A percentile compares a stretch with the other conserved stretches of the same genome.
phyloP scores from a whole-genome alignment of 2,797 vertebrate genomes.

The Lophius americanus region DNA sequence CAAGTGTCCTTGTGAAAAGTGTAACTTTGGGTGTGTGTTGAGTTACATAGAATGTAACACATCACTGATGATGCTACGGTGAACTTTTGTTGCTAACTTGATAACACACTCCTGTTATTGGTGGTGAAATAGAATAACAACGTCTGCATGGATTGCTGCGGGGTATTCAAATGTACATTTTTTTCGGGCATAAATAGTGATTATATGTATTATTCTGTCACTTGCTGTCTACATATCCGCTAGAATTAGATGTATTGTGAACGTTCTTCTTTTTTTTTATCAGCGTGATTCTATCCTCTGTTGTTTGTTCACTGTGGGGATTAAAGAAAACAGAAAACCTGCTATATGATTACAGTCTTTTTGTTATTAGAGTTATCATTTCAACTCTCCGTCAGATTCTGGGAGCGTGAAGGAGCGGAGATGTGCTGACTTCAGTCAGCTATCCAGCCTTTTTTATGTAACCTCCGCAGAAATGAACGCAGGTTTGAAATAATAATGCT shows the following conservation, averaged over 20 bases:
- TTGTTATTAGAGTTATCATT: slow-evolving; percentile 1
- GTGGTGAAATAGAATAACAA: slow-evolving; percentile 42
- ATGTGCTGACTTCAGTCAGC: slow-evolving; percentile 49
- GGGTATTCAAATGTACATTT: slow-evolving; percentile 55
- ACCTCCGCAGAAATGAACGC: slow-evolving; percentile 45
- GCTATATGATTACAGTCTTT: slow-evolving; percentile 35
- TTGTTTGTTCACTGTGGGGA: slow-evolving; percentile 54
- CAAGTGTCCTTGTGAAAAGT: slow-evolving; percentile 77
- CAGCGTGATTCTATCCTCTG: slow-evolving; percentile 48
- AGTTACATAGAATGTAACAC: slow-evolving; percentile 66
- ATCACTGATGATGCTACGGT: slow-evolving; percentile 37
- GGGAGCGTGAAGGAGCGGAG: slow-evolving; percentile 16
- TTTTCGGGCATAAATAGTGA: slow-evolving; percentile 29
- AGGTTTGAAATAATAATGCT: slow-evolving; percentile 45
- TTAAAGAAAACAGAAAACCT: slow-evolving; percentile 52
- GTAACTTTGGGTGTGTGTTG: slow-evolving; percentile 48
- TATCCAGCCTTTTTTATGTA: slow-evolving; percentile 37
- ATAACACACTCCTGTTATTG: slow-evolving; percentile 42
- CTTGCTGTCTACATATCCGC: slow-evolving; percentile 47
- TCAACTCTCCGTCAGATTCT: neutral
- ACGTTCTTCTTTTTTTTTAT: slow-evolving; percentile 52
- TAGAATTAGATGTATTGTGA: slow-evolving; percentile 52
- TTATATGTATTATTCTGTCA: slow-evolving; percentile 50
- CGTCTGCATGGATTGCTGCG: slow-evolving; percentile 66
- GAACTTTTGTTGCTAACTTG: slow-evolving; percentile 15